Percentiles rank a stretch among this genome's conserved stretches.
Conservation (phyloP, 2,797 vertebrate species). For the Anolis apletophallus region DNA sequence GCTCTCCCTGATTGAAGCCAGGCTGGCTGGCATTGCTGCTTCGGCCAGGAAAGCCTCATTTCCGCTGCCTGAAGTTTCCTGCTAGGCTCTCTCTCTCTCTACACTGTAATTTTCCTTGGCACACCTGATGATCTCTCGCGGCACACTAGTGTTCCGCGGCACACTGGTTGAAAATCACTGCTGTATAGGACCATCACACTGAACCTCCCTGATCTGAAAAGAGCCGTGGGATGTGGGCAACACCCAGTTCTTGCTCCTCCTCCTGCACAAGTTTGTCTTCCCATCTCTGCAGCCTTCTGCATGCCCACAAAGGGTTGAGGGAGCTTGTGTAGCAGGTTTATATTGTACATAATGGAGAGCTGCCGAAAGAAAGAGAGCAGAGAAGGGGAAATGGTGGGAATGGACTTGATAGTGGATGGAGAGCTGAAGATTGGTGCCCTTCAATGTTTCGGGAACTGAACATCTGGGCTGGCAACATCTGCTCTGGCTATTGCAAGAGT, state of each 20-base stretch:
- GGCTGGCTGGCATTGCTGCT: too few relatives aligned
- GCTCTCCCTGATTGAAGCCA: too few relatives aligned
- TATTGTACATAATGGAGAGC: not conserved
- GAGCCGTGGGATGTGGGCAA: not conserved
- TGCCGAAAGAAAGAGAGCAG: not conserved
- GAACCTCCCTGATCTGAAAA: not conserved
- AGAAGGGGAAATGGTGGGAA: not conserved
- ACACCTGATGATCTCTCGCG: too few relatives aligned
- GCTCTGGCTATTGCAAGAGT: too few relatives aligned
- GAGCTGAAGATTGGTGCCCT: not conserved
- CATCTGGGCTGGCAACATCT: not conserved
- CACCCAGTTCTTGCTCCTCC: not conserved
- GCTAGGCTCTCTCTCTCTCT: too few relatives aligned
- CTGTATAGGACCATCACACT: not conserved
- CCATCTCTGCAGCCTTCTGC: not conserved
- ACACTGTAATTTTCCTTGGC: too few relatives aligned
- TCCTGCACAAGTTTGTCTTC: not conserved
- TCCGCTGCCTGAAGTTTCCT: too few relatives aligned
- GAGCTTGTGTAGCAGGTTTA: not conserved
- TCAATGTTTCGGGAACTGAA: slow-evolving; percentile 2
- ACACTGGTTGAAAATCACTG: too few relatives aligned
- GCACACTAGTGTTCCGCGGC: too few relatives aligned
- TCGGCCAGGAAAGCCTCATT: too few relatives aligned
- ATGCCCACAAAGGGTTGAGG: not conserved
- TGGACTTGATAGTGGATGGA: not conserved